Evolutionary conservation across 23 tunicate genomes (phyloP).

Genomic region (Styela plicata): DNA sequence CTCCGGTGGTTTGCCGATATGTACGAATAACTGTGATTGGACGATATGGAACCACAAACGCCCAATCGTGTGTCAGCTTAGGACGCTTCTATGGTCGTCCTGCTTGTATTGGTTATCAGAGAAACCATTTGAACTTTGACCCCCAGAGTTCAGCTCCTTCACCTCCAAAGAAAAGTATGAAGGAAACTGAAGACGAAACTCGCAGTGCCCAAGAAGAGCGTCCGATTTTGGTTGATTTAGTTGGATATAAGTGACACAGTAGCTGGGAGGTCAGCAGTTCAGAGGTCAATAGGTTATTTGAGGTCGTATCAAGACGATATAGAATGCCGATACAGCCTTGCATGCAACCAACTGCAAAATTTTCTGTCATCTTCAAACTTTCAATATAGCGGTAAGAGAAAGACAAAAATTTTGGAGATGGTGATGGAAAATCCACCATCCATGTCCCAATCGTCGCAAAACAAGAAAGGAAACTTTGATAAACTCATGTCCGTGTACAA

Average conservation of each 20-base stretch:
- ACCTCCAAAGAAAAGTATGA: constrained; percentile 12
- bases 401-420: background rate
- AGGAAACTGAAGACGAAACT: background rate
- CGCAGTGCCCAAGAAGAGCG: background rate
- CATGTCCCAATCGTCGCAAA: background rate
- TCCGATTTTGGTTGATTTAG: background rate
- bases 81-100: constrained; percentile 21
- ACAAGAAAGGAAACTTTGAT: background rate
- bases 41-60: constrained; percentile 23
- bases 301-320: constrained; percentile 7
- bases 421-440: background rate
- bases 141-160: background rate
- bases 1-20: constrained; percentile 11
- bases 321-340: constrained; percentile 3
- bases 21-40: constrained; percentile 16
- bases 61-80: constrained; percentile 1
- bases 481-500: background rate
- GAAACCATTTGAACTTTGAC: constrained; percentile 5
- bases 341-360: constrained; percentile 10
- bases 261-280: background rate
- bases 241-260: background rate
- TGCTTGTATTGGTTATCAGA: background rate
- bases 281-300: background rate
- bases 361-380: background rate
- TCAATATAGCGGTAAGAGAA: background rate